Conservation (phyloP, 2,888 invertebrate species). For the Nomada ferruginata region DNA sequence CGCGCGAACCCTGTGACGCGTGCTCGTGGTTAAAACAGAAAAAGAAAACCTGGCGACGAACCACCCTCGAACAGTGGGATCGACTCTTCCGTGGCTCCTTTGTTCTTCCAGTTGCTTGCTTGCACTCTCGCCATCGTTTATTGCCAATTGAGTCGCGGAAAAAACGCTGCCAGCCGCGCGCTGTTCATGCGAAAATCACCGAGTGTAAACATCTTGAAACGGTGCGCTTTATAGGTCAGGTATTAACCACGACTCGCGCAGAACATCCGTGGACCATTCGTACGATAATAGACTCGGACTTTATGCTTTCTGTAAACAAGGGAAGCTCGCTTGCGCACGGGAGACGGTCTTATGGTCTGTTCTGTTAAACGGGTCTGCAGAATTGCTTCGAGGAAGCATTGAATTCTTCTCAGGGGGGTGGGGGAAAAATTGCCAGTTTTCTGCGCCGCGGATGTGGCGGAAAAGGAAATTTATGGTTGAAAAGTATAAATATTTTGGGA, state of each 20-base stretch:
- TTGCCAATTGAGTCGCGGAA: slow-evolving; percentile 47
- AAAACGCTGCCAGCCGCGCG: slow-evolving; percentile 12
- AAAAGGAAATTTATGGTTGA: no score
- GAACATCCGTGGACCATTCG: no score
- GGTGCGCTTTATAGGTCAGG: slow-evolving; percentile 57
- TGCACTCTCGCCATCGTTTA: slow-evolving; percentile 55
- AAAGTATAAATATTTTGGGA: no score
- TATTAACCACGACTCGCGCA: slow-evolving; percentile 33
- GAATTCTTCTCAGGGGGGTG: no score
- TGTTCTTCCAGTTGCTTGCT: slow-evolving; percentile 48
- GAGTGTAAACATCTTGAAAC: slow-evolving; percentile 54
- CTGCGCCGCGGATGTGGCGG: no score
- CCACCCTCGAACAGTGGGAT: slow-evolving; percentile 23
- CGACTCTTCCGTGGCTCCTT: slow-evolving; percentile 25
- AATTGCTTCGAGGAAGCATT: no score
- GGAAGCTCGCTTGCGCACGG: no score
- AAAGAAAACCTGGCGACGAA: slow-evolving; percentile 35
- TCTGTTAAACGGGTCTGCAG: no score
- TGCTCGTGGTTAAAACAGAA: slow-evolving; percentile 29
- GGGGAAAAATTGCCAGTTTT: no score
- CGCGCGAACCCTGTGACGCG: slow-evolving; percentile 37
- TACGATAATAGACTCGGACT: no score
- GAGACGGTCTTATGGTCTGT: no score
- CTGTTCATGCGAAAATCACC: slow-evolving; percentile 42
- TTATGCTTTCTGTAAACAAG: no score